These are phyloP conservation scores for Musca domestica DNA, from an alignment of 1,140 invertebrate species.

Conservation along the genomic window DNA sequence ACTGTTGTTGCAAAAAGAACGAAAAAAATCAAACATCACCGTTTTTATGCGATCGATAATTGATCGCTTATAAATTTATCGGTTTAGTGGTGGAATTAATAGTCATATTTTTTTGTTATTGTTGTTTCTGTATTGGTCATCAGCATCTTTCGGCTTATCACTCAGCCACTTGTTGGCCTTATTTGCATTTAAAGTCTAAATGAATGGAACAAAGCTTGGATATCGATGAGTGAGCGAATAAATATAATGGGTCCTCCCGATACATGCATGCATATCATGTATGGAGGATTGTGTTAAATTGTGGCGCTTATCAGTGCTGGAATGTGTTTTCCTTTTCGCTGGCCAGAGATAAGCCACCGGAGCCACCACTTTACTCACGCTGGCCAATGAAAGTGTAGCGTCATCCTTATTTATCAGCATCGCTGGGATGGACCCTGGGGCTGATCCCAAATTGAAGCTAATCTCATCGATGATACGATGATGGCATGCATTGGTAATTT, in stretches of 20 bases:
- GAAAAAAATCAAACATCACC: not conserved
- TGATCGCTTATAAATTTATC: constrained; percentile 16
- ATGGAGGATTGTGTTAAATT: constrained; percentile 11
- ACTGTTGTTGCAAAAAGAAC: not conserved
- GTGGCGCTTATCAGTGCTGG: constrained; percentile 15
- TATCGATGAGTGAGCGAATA: too few relatives aligned
- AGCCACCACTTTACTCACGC: not conserved
- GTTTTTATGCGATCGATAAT: constrained; percentile 14
- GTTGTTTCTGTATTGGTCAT: too few relatives aligned
- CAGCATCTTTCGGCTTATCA: too few relatives aligned
- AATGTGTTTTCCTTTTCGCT: constrained; percentile 4
- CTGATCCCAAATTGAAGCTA: too few relatives aligned
- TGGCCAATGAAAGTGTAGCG: constrained; percentile 13
- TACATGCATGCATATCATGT: not conserved
- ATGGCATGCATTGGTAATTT: constrained; percentile 2
- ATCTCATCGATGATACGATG: not conserved
- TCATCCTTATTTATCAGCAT: not conserved
- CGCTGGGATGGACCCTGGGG: too few relatives aligned
- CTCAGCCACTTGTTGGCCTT: too few relatives aligned
- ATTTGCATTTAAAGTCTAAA: too few relatives aligned
- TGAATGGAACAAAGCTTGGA: too few relatives aligned
- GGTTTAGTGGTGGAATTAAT: constrained; percentile 8
- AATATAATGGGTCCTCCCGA: too few relatives aligned
- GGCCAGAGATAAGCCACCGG: not conserved
- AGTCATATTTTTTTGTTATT: too few relatives aligned